Evolutionary conservation across 2,113 vertebrate species (phyloP).

Genomic region (Colistium nudipinnis): DNA sequence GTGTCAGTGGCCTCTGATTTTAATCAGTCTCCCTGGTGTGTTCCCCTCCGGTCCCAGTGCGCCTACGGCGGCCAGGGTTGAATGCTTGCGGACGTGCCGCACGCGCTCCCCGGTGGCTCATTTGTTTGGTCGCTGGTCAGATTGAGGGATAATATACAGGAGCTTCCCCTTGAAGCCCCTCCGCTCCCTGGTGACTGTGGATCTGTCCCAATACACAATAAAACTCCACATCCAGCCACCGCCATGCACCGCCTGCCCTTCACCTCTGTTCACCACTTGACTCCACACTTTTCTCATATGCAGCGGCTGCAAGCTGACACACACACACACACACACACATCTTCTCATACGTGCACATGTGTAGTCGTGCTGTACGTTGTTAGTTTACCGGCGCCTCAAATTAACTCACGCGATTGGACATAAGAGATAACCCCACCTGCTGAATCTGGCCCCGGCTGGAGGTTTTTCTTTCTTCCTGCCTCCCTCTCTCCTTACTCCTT

Average conservation of each 20-base stretch:
- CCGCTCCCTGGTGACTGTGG: constrained; percentile 57
- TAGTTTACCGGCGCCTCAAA: constrained; percentile 42
- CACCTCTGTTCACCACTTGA: constrained; percentile 46
- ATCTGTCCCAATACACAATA: constrained; percentile 63
- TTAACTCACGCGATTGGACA: constrained; percentile 53
- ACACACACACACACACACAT: constrained; percentile 5
- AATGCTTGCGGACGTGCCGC: constrained; percentile 52
- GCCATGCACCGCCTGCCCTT: constrained; percentile 39
- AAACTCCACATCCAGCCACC: constrained; percentile 50
- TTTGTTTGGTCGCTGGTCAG: constrained; percentile 73
- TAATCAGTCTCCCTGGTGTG: constrained; percentile 14
- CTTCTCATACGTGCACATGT: constrained; percentile 12
- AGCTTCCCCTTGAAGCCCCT: constrained; percentile 61
- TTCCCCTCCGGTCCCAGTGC: constrained; percentile 38
- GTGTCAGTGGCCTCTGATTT: constrained; percentile 8
- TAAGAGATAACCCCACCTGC: constrained; percentile 75
- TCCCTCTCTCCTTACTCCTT: constrained; percentile 44
- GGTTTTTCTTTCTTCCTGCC: constrained; percentile 52
- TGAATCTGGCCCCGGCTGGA: constrained; percentile 62
- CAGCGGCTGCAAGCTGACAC: constrained; percentile 49
- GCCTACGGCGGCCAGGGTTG: constrained; percentile 31
- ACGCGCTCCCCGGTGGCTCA: constrained; percentile 68
- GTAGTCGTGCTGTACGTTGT: constrained; percentile 17
- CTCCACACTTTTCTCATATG: constrained; percentile 32
- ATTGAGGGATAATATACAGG: constrained; percentile 68